phyloP scores from a whole-genome alignment of 1,140 invertebrate species.

The Leptinotarsa lineolata region DNA sequence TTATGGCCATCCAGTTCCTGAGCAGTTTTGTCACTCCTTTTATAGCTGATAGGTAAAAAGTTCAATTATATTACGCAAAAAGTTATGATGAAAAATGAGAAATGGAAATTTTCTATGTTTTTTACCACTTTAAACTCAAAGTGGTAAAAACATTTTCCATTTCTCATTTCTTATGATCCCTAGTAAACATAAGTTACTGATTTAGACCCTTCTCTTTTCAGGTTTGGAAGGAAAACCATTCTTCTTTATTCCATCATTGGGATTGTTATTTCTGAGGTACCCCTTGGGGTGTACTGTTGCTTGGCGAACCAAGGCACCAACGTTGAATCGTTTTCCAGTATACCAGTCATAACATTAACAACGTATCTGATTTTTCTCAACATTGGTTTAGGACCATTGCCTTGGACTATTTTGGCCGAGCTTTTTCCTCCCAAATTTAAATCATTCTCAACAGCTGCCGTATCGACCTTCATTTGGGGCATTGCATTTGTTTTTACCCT shows the following conservation, averaged over 20 bases:
- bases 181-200: too few species aligned
- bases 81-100: neutral
- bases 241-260: slow-evolving; percentile 70
- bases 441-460: slow-evolving; percentile 72
- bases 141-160: too few species aligned
- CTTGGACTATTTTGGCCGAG: slow-evolving; percentile 83
- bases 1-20: slow-evolving; percentile 68
- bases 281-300: slow-evolving; percentile 36
- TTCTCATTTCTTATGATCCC: too few species aligned
- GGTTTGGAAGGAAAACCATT: slow-evolving; percentile 71
- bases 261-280: slow-evolving; percentile 54
- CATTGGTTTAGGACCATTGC: slow-evolving; percentile 76
- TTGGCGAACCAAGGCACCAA: slow-evolving; percentile 23
- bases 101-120: neutral
- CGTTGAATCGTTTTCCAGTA: slow-evolving; percentile 35
- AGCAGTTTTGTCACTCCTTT: slow-evolving; percentile 22
- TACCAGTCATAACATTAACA: slow-evolving; percentile 43
- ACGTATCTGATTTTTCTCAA: slow-evolving; percentile 42
- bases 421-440: slow-evolving; percentile 77
- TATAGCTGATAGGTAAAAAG: slow-evolving; percentile 18
- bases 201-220: slow-evolving; percentile 34
- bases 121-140: too few species aligned
- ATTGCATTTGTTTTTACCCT: slow-evolving; percentile 75
- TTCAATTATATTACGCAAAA: neutral
- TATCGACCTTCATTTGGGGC: slow-evolving; percentile 78